Evolutionary conservation across 2,888 invertebrate genomes (phyloP), one percentile per base, ranked within the genome.

Genomic region (Polylopha cassiicola): DNA sequence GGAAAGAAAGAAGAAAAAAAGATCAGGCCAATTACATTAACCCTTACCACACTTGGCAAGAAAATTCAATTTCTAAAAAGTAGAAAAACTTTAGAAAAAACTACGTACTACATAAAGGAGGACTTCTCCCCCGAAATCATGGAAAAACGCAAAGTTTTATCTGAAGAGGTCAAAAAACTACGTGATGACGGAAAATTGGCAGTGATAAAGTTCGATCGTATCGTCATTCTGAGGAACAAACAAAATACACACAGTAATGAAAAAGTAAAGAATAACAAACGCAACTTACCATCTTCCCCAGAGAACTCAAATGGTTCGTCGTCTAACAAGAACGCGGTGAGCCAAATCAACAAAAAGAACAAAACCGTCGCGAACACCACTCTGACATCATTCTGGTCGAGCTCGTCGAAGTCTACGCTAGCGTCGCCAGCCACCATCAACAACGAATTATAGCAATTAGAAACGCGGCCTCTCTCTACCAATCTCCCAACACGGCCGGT

Each of bases 401-500:
- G n/a, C 8, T 7, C 9, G 3, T 10, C 8, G 10, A 8, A 8
- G 7, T 2, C 22, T 10, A 10, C 9, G 3, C 21, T 8, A 8
- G 10, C 3, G 10, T 8, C 8, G 22, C 4, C 8, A n/a, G 10
- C 10, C 18, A 20, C 11, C 7, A 9, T 7, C 2, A 9, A 11
- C 3, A 30, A 20, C 11, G 4, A 2, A n/a, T 17, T 3, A 7
- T n/a, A 13, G 30, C 8, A 28, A 28, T 17, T 13, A 20, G 20
- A 18, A 11, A 18, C 11, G 13, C 4, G 8, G 13, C n/a, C 22
- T 10, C 22, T 8, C 22, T 16, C 7, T 7, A 30, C 20, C 9
- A 2, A 30, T 30, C 20, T 30, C 5, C 30, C 30, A 30, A 30
- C 6, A 16, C 17, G 28, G 28, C 28, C 17, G 28, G 28, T 28